Percentiles rank a stretch among this genome's conserved stretches.
These are phyloP conservation scores for Alethe diademata DNA, from an alignment of 2,113 vertebrate species.

Conservation along the genomic window DNA sequence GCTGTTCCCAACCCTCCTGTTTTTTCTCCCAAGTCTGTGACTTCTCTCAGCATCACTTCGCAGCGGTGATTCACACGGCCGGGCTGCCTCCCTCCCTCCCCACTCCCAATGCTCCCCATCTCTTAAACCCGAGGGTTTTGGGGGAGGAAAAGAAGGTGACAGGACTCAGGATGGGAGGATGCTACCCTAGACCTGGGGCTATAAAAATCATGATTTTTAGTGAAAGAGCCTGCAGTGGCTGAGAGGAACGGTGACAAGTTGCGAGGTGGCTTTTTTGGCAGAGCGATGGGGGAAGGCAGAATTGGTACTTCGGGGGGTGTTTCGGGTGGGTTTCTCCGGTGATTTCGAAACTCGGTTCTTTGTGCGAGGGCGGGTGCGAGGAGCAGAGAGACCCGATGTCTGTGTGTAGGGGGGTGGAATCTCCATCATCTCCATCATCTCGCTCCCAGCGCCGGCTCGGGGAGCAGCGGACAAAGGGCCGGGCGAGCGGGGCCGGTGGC, in stretches of 20 bases:
- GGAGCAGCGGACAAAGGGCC: neutral
- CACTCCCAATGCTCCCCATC: neutral
- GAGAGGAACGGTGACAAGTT: neutral
- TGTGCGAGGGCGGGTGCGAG: neutral
- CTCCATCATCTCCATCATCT: neutral
- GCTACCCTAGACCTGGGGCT: neutral
- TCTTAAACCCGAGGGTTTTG: neutral
- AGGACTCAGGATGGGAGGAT: neutral
- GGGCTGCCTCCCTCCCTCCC: neutral
- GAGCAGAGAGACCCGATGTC: neutral
- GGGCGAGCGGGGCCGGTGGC: neutral
- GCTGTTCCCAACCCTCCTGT: slow-evolving; percentile 22
- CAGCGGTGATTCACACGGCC: neutral
- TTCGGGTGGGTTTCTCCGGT: neutral
- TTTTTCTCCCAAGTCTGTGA: slow-evolving; percentile 23
- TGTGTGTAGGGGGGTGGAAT: fast-evolving
- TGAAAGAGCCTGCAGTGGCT: neutral
- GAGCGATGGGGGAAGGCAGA: neutral
- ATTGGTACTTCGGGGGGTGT: neutral
- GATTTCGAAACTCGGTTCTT: neutral
- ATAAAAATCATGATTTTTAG: neutral
- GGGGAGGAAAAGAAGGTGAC: neutral
- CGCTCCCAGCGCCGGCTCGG: neutral
- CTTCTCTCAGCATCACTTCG: neutral
- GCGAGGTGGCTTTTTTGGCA: neutral